These are phyloP conservation scores for Gymnopithys bicolor DNA, from an alignment of 2,797 vertebrate genomes.

Conservation along the genomic window DNA sequence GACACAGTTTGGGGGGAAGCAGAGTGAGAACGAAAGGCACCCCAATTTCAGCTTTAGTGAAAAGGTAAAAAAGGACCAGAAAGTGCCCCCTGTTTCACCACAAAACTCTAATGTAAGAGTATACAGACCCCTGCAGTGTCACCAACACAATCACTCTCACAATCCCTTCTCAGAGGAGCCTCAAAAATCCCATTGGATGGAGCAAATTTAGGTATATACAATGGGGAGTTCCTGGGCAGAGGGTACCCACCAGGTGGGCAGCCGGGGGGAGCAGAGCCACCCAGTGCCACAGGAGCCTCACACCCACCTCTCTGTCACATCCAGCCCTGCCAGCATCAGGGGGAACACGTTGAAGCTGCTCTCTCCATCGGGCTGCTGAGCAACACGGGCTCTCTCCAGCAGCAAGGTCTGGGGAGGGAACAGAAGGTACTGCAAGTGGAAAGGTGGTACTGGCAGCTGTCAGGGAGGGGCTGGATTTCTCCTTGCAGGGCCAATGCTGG, in stretches of 20 bases:
- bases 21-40: neutral
- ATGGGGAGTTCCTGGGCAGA: accelerated
- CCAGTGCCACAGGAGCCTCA: accelerated
- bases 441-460: neutral
- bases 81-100: accelerated
- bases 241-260: neutral
- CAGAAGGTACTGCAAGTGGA: neutral
- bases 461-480: neutral
- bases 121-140: neutral
- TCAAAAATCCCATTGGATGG: accelerated
- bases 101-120: accelerated
- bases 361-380: slow-evolving; percentile 82
- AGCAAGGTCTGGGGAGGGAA: slow-evolving; percentile 86
- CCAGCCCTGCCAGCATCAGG: slow-evolving; percentile 89
- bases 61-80: neutral
- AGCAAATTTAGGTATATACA: no score
- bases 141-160: accelerated
- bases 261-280: accelerated
- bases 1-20: neutral
- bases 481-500: neutral
- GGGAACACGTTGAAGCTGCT: slow-evolving; percentile 90
- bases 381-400: slow-evolving; percentile 86
- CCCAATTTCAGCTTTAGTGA: neutral
- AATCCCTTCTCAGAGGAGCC: neutral
- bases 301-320: slow-evolving; percentile 84